These are phyloP conservation scores for Villa cingulata DNA, from an alignment of 2,888 invertebrate genomes.

Conservation along the genomic window DNA sequence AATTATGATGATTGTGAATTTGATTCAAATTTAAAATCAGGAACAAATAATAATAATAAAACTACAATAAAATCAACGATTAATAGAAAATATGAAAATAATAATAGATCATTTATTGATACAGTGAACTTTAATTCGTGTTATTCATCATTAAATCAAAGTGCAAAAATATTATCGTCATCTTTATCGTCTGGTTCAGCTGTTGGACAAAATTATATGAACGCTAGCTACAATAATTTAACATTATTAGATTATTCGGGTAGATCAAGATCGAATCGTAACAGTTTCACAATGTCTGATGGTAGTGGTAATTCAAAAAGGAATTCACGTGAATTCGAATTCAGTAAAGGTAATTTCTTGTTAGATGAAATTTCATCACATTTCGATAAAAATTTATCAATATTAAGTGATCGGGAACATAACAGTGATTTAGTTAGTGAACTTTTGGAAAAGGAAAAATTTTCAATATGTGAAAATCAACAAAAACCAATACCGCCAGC, in stretches of 20 bases:
- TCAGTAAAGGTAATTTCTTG: slow-evolving; percentile 30
- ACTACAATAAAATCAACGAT: slow-evolving; percentile 17
- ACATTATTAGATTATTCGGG: slow-evolving; percentile 44
- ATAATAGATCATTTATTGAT: no score
- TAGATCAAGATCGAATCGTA: slow-evolving; percentile 21
- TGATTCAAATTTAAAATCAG: slow-evolving; percentile 8
- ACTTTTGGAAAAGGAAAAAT: slow-evolving; percentile 13
- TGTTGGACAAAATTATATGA: slow-evolving; percentile 33
- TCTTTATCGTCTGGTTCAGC: no score
- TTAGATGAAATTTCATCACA: slow-evolving; percentile 39
- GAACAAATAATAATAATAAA: no score
- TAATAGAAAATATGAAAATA: not conserved
- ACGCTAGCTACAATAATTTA: slow-evolving; percentile 49
- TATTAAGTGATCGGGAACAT: slow-evolving; percentile 40
- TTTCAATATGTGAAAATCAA: not conserved
- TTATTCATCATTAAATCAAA: not conserved
- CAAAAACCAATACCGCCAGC: slow-evolving; percentile 13
- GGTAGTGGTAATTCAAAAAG: slow-evolving; percentile 11
- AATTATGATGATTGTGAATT: slow-evolving; percentile 4
- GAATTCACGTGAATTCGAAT: slow-evolving; percentile 22
- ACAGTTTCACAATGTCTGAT: slow-evolving; percentile 14
- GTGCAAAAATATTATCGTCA: slow-evolving; percentile 1
- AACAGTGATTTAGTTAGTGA: slow-evolving; percentile 22
- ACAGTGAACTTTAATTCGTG: not conserved
- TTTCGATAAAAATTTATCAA: slow-evolving; percentile 44